Evolutionary conservation across 2,888 invertebrate species (phyloP), one percentile per base, ranked within the genome.

Genomic region (Yponomeuta evonymella): DNA sequence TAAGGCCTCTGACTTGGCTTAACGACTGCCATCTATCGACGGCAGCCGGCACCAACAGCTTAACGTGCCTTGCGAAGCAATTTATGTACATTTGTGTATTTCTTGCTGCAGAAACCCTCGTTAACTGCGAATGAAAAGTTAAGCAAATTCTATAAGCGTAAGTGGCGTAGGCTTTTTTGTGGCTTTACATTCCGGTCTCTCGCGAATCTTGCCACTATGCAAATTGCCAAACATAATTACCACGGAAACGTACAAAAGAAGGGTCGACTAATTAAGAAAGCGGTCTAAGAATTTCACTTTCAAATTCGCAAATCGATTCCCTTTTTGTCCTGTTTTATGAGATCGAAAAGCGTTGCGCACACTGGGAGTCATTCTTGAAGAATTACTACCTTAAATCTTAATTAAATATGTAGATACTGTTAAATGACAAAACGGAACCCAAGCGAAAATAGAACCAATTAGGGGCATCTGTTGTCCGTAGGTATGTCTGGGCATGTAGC

Each of bases 211-310:
- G 29, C 76, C 76, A 76, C 78, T 81, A 87, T 87, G 87, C 83
- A 87, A 88, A 88, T 87, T 79, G 73, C 75, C 78, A 77, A 77
- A 82, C 79, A 80, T 81, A 85, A 86, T 88, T 82, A 84, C 83
- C 80, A 79, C 79, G 78, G 76, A 80, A 84, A 81, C 83, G 86
- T 84, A 85, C 84, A 81, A 65, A 67, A 67, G 81, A 81, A 81
- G 83, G 83, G 83, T 80, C 81, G 77, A 76, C 80, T 84, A 86
- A 88, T 89, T 87, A 86, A 83, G 84, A 81, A 83, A 83, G 79
- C 79, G 80, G 76, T 75, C 82, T 82, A 79, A 75, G 77, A 82
- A 88, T 87, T 88, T 84, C 79, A 85, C 85, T 87, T 87, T 83
- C 87, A 88, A 87, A 88, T 87, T 85, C 72, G 71, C 72, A 73